Percentiles rank a stretch among this genome's conserved stretches.
phyloP scores from a whole-genome alignment of 2,888 invertebrate genomes.

The Trissolcus brochymenae region DNA sequence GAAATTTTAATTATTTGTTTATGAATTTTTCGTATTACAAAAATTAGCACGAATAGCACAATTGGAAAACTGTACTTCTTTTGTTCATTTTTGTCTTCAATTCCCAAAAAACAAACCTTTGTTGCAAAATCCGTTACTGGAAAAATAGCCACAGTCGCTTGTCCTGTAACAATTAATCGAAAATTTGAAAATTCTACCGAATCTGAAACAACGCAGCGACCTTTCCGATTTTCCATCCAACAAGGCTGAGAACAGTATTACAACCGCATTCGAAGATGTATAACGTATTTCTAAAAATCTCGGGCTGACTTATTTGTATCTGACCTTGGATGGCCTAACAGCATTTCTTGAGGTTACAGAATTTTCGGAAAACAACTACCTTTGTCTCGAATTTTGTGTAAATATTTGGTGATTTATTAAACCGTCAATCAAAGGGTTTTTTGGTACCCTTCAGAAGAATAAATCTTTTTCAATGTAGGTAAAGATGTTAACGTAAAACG shows the following conservation, averaged over 20 bases:
- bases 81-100: background rate
- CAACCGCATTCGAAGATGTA: background rate
- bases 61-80: background rate
- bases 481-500: background rate
- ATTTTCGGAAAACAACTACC: conserved; percentile 32
- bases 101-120: background rate
- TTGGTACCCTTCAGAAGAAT: background rate
- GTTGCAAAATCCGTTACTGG: background rate
- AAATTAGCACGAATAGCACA: background rate
- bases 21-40: conserved; percentile 1
- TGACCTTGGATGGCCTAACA: conserved; percentile 29
- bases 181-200: background rate
- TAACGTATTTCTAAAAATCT: background rate
- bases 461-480: background rate
- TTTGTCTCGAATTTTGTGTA: conserved; percentile 12
- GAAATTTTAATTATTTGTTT: conserved; percentile 33
- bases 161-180: background rate
- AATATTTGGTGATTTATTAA: background rate
- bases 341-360: conserved; percentile 31
- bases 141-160: background rate
- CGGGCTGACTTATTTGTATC: conserved; percentile 1
- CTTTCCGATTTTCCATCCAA: conserved; percentile 12
- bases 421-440: background rate
- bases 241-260: conserved; percentile 33
- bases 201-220: background rate